Conservation (phyloP, 2,113 vertebrate species). For the Turnix velox region DNA sequence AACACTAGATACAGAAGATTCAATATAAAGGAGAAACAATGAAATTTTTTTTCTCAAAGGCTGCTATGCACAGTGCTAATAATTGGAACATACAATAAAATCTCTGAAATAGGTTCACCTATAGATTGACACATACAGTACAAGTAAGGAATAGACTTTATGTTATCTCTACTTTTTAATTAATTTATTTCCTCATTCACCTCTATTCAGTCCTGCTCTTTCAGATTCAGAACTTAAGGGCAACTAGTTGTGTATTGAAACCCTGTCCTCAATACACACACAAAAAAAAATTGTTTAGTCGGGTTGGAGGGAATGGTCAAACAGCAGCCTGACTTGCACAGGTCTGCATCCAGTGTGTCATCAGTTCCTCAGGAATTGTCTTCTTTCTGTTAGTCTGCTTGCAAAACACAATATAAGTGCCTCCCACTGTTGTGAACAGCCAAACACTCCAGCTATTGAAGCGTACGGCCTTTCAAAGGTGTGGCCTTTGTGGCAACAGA, state of each 20-base stretch:
- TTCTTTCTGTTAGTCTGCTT: background rate
- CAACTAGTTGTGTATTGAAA: background rate
- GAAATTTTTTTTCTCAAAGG: background rate
- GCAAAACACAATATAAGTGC: background rate
- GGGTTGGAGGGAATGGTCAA: background rate
- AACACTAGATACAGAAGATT: background rate
- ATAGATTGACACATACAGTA: background rate
- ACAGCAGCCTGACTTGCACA: background rate
- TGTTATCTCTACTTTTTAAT: background rate
- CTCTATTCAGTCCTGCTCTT: background rate
- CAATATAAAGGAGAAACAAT: background rate
- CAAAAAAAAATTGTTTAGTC: background rate
- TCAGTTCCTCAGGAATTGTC: background rate
- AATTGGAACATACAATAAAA: background rate
- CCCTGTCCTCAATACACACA: background rate
- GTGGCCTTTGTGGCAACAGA: background rate
- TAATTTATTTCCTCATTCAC: background rate
- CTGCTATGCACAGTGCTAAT: background rate
- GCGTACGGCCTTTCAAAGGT: background rate
- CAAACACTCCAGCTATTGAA: background rate
- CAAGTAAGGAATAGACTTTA: background rate
- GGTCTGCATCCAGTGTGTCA: background rate
- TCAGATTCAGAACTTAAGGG: background rate
- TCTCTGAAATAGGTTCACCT: background rate
- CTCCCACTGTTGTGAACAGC: background rate